phyloP scores from a whole-genome alignment of 2,797 vertebrate species.

The Pagetopsis macropterus region DNA sequence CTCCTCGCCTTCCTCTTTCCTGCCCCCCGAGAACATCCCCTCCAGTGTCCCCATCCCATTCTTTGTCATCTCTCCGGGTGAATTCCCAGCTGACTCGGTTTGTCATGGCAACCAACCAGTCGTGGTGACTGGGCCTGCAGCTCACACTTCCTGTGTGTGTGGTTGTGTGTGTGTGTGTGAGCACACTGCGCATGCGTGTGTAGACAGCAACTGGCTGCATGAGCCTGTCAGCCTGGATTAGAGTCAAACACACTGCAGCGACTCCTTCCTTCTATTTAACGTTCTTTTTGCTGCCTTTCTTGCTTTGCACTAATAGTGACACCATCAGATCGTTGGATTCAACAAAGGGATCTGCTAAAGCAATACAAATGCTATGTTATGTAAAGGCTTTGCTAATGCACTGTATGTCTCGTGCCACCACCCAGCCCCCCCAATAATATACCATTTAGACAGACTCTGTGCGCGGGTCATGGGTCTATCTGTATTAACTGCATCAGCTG shows the following conservation, averaged over 20 bases:
- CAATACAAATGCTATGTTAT: neutral
- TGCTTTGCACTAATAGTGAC: neutral
- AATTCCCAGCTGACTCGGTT: slow-evolving; percentile 87
- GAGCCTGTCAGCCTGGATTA: slow-evolving; percentile 85
- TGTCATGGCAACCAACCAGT: slow-evolving; percentile 86
- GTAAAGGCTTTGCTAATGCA: neutral
- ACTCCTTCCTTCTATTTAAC: slow-evolving; percentile 33
- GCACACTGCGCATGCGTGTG: slow-evolving; percentile 33
- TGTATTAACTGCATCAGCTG: neutral
- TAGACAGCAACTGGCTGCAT: slow-evolving; percentile 75
- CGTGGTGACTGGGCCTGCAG: slow-evolving; percentile 82
- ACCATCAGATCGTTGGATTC: neutral
- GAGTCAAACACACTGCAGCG: slow-evolving; percentile 82
- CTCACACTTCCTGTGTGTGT: slow-evolving; percentile 79
- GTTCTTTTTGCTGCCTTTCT: neutral
- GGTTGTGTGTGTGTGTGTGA: slow-evolving; percentile 54
- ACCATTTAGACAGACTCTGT: neutral
- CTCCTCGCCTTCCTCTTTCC: slow-evolving; percentile 50
- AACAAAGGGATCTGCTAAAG: neutral
- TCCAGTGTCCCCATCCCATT: slow-evolving; percentile 46
- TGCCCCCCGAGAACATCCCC: slow-evolving; percentile 15
- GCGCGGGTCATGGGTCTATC: neutral
- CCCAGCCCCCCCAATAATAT: slow-evolving; percentile 13
- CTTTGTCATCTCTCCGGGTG: slow-evolving; percentile 84
- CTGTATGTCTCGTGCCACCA: neutral